A percentile compares a stretch with the other conserved stretches of the same genome.
phyloP scores from a whole-genome alignment of 2,113 vertebrate species.

The Phyllostomus hastatus region DNA sequence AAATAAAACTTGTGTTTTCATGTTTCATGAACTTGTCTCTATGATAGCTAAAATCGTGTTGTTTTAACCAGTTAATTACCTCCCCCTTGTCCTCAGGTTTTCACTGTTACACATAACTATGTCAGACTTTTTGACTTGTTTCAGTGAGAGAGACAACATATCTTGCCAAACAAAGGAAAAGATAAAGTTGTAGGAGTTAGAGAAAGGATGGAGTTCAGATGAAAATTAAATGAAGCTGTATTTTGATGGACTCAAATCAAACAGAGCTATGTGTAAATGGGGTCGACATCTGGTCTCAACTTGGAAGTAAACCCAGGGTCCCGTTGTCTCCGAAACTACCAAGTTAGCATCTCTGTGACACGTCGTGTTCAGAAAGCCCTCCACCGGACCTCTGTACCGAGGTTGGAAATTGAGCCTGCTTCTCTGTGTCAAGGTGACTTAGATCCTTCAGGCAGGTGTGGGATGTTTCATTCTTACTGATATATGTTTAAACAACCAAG shows the following conservation, averaged over 20 bases:
- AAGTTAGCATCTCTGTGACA: background rate
- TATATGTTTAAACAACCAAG: background rate
- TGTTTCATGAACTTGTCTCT: background rate
- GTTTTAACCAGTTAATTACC: background rate
- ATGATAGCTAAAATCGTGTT: background rate
- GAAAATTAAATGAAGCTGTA: slow-evolving; percentile 14
- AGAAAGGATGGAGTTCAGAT: background rate
- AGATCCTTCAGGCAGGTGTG: background rate
- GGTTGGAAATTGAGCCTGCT: background rate
- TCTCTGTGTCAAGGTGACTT: background rate
- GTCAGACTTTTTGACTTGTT: background rate
- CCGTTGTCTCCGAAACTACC: background rate
- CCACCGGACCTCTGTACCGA: background rate
- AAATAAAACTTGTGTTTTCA: background rate
- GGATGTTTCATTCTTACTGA: background rate
- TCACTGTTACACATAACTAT: background rate
- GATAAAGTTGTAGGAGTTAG: background rate
- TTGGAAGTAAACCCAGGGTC: background rate
- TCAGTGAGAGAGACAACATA: background rate
- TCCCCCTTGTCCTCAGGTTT: background rate
- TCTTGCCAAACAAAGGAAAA: slow-evolving; percentile 36
- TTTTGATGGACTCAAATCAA: slow-evolving; percentile 37
- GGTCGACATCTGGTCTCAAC: background rate
- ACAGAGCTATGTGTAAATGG: background rate
- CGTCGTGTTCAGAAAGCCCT: background rate